Evolutionary conservation across 2,113 vertebrate genomes (phyloP), one percentile per base, ranked within the genome.

Genomic region (Copsychus sechellarum): DNA sequence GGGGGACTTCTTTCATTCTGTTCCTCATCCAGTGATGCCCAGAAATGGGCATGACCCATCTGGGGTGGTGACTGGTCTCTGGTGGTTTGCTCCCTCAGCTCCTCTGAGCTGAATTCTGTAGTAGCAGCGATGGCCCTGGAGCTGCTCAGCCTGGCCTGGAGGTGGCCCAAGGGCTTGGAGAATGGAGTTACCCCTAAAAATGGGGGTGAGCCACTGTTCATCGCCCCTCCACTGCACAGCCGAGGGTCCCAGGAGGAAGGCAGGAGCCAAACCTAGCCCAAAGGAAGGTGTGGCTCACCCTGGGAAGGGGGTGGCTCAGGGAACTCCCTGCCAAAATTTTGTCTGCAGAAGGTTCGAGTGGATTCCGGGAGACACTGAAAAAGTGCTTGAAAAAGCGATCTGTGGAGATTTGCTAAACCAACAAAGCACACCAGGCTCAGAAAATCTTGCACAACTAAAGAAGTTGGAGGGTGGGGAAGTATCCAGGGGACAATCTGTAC

Each of bases 41-140:
- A 81, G 7, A 13, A 28, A 19, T 9, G 67, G 51, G 20, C 33
- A 4, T 5, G 13, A 21, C 8, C 25, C 33, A 4, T 22, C 11
- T 18, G 14, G 47, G 47, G 24, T 8, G 9, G 40, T 57, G 23
- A 23, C 28, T 58, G n/a, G 20, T 10, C 48, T 79, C 72, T 57
- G 67, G 34, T 36, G 48, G 9, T 50, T 50, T 70, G 81, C 33
- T 86, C 33, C 38, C 42, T 73, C 67, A 73, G 54, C 67, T 69
- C 10, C 45, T 38, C 58, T 12, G 60, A 33, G 54, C 21, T 86
- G 62, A 69, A 4, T 38, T 42, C 67, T 88, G 43, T 9, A n/a
- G 11, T 0, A n/a, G 33, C 26, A 80, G 71, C 0, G 0, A 28
- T 21, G 24, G 14, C 48, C 16, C 51, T 66, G 56, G 60, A 58